phyloP scores from a whole-genome alignment of 2,888 invertebrate species.

The Zhengitettix transpicula region DNA sequence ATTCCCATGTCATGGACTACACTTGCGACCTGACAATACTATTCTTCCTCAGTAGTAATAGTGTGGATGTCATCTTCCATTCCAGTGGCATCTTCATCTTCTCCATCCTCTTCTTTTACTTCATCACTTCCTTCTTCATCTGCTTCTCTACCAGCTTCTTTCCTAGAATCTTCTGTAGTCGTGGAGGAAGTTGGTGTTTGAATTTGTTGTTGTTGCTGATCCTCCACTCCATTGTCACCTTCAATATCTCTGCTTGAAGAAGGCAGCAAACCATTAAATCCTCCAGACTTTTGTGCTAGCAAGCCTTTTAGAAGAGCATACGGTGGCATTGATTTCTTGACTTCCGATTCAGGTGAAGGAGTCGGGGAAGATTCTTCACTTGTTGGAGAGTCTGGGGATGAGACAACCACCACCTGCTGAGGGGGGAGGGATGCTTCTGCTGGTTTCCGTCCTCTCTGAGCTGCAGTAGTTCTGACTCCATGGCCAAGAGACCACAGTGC shows the following conservation, averaged over 20 bases:
- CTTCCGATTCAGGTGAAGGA: conserved; percentile 41
- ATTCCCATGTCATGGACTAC: not conserved
- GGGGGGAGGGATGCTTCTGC: conserved; percentile 1
- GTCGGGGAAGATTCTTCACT: conserved; percentile 62
- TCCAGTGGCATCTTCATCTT: conserved; percentile 4
- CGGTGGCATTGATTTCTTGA: conserved; percentile 36
- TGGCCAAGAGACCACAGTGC: conserved; percentile 5
- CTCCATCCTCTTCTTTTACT: conserved; percentile 10
- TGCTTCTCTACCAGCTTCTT: conserved; percentile 11
- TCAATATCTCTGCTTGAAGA: not conserved
- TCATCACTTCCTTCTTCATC: conserved; percentile 12
- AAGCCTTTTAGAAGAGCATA: conserved; percentile 3
- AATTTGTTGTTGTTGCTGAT: conserved; percentile 5
- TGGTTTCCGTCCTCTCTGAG: conserved; percentile 5
- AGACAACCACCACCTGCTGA: conserved; percentile 26
- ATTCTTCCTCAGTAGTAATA: conserved; percentile 7
- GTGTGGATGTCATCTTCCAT: conserved; percentile 5
- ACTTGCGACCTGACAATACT: not conserved
- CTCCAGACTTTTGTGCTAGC: not conserved
- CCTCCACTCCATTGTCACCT: not conserved
- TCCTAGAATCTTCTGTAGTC: conserved; percentile 12
- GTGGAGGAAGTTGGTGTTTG: conserved; percentile 13
- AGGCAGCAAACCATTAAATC: not conserved
- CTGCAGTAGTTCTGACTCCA: conserved; percentile 6
- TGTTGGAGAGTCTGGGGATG: conserved; percentile 75